Evolutionary conservation across 2,888 invertebrate genomes (phyloP), one percentile per base, ranked within the genome.

Genomic region (Germaria angustata): DNA sequence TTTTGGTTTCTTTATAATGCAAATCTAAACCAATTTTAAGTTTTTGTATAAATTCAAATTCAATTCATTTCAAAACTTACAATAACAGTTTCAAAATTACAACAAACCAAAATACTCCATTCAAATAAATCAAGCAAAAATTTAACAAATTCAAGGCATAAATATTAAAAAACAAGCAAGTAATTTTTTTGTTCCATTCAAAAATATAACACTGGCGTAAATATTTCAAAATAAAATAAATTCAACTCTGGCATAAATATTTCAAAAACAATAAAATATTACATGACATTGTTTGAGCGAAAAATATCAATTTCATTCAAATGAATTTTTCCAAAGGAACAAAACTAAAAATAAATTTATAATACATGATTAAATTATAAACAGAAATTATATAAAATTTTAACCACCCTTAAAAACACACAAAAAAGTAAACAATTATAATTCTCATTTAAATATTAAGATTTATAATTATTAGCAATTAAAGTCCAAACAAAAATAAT

Each of bases 21-120:
- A 71, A 85, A 88, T 88, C 88, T 88, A 87, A 88, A 88, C 88
- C 88, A 88, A 88, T 87, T 84, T 80, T 78, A 22, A 78, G 63
- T 84, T 84, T 24, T 69, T 72, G 39, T 73, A 9, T 55, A 61
- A 76, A 53, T 55, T 59, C 71, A 63, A 36, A 55, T 63, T 66
- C 39, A 39, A 39, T 76, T 73, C 65, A 68, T 76, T 76, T 78
- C 39, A 15, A 44, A 53, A 51, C 61, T 71, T 53, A 61, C 81
- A 78, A 80, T 68, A 79, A 79, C 71, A 65, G 41, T 51, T 72
- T 65, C 79, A 82, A 78, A 79, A 71, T 69, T 66, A 71, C 72
- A 80, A 69, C 46, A 79, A 59, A 77, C 63, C 55, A 69, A 83
- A 76, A 66, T 55, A 68, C n/a, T n/a, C 44, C 44, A 55, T 53